A percentile compares a stretch with the other conserved stretches of the same genome.
Evolutionary conservation across 2,113 vertebrate species (phyloP).

Genomic region (Cichladusa arquata): DNA sequence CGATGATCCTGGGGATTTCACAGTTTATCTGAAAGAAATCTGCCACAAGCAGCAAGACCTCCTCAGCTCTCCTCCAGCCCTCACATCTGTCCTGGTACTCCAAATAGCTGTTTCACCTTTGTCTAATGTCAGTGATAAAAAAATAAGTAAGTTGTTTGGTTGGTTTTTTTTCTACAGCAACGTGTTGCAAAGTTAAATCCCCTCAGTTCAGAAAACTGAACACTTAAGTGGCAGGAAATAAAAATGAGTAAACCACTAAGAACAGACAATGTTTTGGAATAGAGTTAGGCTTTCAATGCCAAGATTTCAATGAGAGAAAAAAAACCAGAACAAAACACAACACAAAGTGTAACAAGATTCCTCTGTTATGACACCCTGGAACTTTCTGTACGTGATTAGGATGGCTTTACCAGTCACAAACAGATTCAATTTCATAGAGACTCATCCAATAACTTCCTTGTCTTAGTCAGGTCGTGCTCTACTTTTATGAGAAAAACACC

Average conservation of each 20-base stretch:
- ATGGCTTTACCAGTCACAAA: neutral
- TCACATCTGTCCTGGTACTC: neutral
- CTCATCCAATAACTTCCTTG: neutral
- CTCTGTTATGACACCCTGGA: conserved; percentile 3
- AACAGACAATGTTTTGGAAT: neutral
- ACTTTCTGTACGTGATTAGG: neutral
- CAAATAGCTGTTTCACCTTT: neutral
- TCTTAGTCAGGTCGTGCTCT: neutral
- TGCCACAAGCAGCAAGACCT: neutral
- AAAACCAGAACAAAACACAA: fast-evolving
- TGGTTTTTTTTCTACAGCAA: neutral
- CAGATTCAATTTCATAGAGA: neutral
- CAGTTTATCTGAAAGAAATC: neutral
- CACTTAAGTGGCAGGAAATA: neutral
- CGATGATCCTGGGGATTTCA: neutral
- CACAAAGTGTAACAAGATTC: neutral
- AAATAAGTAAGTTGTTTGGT: neutral
- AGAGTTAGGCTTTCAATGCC: neutral
- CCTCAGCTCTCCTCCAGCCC: conserved; percentile 4
- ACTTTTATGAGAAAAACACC: neutral
- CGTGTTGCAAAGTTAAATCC: neutral
- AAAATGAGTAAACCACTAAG: neutral
- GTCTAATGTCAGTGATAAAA: neutral
- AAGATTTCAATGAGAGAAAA: neutral
- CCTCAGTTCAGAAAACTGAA: neutral